Conservation (phyloP, 1,140 invertebrate genomes). For the Eumaeus atala region DNA sequence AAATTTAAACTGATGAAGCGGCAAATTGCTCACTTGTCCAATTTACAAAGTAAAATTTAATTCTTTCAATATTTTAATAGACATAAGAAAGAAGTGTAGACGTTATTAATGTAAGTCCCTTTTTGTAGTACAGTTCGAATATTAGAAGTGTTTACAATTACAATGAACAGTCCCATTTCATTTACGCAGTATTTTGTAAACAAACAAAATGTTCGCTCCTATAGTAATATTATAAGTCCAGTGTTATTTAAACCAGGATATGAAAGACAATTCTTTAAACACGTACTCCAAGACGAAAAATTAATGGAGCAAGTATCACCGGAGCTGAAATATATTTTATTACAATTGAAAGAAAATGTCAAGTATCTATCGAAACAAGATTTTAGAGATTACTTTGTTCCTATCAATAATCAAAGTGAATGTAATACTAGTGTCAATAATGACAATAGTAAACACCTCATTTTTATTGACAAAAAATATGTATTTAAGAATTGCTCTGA, state of each 20-base stretch:
- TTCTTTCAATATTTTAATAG: no score
- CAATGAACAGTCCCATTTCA: constrained; percentile 40
- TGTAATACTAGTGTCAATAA: no score
- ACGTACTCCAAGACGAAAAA: constrained; percentile 35
- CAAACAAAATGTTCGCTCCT: constrained; percentile 59
- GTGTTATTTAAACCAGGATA: constrained; percentile 42
- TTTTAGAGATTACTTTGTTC: constrained; percentile 47
- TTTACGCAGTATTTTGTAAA: constrained; percentile 52
- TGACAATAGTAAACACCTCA: constrained; percentile 14
- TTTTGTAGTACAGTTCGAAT: no score
- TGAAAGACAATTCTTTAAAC: constrained; percentile 27
- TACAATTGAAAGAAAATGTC: constrained; percentile 38
- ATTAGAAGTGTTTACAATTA: no score
- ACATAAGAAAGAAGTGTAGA: no score
- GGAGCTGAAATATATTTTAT: constrained; percentile 32
- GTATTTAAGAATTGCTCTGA: constrained; percentile 35
- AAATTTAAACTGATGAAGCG: no score
- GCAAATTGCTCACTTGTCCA: no score
- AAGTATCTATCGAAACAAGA: constrained; percentile 35
- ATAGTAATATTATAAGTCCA: constrained; percentile 43
- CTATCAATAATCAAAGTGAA: no score
- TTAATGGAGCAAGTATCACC: constrained; percentile 32
- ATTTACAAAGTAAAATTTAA: no score
- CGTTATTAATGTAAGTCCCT: no score
- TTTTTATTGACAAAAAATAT: constrained; percentile 34